phyloP scores from a whole-genome alignment of 2,797 vertebrate genomes.

The Phoxinus dragarum region DNA sequence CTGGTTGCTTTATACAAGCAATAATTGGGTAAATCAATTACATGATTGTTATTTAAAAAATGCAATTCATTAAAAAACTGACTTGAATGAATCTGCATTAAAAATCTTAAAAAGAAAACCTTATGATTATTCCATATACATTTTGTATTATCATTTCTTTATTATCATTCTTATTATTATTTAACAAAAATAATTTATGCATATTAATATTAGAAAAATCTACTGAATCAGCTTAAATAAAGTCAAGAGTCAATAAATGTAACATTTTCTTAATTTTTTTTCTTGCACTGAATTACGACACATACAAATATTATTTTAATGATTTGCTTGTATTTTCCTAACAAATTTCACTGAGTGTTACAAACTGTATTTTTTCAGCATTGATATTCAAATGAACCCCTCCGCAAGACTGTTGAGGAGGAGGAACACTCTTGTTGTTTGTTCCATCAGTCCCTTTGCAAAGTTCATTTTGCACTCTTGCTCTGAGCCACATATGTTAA shows the following conservation, averaged over 20 bases:
- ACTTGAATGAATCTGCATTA: background rate
- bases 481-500: slow-evolving; percentile 20
- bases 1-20: background rate
- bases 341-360: background rate
- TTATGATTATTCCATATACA: background rate
- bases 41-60: background rate
- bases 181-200: too few species aligned
- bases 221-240: too few species aligned
- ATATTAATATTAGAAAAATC: background rate
- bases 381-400: slow-evolving; percentile 25
- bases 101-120: background rate
- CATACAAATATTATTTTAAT: too few species aligned
- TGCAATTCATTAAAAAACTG: background rate
- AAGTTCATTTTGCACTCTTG: slow-evolving; percentile 7
- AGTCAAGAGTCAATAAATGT: too few species aligned
- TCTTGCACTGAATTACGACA: background rate
- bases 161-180: too few species aligned
- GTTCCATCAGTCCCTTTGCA: slow-evolving; percentile 27
- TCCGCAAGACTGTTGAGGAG: slow-evolving; percentile 11
- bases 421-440: slow-evolving; percentile 22
- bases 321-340: background rate
- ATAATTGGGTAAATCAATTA: background rate
- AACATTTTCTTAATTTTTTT: background rate
- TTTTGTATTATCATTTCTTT: too few species aligned
- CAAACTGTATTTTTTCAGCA: slow-evolving; percentile 13